Conservation (phyloP, 2,113 vertebrate species). For the Lichenostomus cassidix region DNA sequence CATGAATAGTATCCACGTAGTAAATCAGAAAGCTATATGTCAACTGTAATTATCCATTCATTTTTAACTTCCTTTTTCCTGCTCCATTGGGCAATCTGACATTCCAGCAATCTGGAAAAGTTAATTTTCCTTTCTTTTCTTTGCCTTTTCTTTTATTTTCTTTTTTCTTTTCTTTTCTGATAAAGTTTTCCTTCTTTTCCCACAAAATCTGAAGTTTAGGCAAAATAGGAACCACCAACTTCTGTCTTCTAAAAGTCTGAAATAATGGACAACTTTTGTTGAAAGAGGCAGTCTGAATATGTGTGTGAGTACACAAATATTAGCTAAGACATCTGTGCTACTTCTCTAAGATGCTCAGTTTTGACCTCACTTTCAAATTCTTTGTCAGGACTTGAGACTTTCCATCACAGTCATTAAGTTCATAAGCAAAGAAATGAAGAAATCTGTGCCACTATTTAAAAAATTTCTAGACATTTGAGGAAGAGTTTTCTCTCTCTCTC, state of each 20-base stretch:
- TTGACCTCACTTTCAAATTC: background rate
- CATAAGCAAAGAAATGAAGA: background rate
- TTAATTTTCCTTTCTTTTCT: background rate
- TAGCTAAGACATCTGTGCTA: background rate
- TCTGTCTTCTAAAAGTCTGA: background rate
- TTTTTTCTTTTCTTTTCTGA: background rate
- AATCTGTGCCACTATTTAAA: background rate
- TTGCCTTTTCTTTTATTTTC: background rate
- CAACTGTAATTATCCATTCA: conserved; percentile 44
- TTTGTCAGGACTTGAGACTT: background rate
- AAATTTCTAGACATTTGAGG: background rate
- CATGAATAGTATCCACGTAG: conserved; percentile 11
- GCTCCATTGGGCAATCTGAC: background rate
- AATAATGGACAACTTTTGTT: background rate
- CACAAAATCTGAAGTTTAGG: background rate
- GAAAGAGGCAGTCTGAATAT: background rate
- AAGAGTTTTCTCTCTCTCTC: background rate
- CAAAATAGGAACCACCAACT: background rate
- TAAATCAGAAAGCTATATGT: conserved; percentile 59
- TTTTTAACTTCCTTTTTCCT: conserved; percentile 24
- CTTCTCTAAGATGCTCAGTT: background rate
- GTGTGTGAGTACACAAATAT: background rate
- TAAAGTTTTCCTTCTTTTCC: background rate
- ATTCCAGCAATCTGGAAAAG: background rate
- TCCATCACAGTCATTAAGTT: background rate